Base-by-base conservation (phyloP, 2,888 invertebrate genomes). In the Ochlodes sylvanus region DNA sequence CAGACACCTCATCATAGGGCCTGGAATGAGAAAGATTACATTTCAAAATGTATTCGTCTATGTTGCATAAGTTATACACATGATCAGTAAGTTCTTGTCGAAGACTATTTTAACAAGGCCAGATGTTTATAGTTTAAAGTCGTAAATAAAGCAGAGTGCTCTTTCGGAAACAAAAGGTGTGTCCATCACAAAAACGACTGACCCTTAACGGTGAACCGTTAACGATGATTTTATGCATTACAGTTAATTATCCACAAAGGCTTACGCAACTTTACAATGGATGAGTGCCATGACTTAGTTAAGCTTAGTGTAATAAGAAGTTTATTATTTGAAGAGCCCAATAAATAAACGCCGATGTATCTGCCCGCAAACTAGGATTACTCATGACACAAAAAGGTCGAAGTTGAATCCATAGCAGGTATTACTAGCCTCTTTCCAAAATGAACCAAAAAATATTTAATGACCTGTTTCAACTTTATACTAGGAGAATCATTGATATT, bases 1-100 rank as follows among this genome's bases (percentile, higher is more conserved):
- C 82, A 82, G 84, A 82, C 85, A 87, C 87, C 85, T 89, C 92
- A 91, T 93, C 75, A 77, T 87, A 85, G 79, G 78, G 85, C 85
- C 92, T 93, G 91, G 73, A 93, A 92, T 72, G 76, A 84, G 75
- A 86, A 73, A 81, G 70, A 34, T 57, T 63, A 21, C 34, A 67
- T 67, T 69, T 70, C 50, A 73, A 66, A 62, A 70, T 65, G 6
- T 32, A 6, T 19, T 50, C 50, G 10, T 19, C 17, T 19, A 50
- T 17, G 10, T 50, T 19, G 19, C 12, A 10, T 19, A n/a, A n/a
- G n/a, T 17, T 2, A n/a, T 4, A 14, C 14, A 9, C 1, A 52
- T 15, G 1, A 52, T 14, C 27, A 9, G 50, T 50, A 17, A 10
- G 19, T 50, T 50, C 19, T 14, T 27, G 9, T 27, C 14, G 14